Conservation (phyloP, 2,888 invertebrate species). For the Hecatera dysodea region DNA sequence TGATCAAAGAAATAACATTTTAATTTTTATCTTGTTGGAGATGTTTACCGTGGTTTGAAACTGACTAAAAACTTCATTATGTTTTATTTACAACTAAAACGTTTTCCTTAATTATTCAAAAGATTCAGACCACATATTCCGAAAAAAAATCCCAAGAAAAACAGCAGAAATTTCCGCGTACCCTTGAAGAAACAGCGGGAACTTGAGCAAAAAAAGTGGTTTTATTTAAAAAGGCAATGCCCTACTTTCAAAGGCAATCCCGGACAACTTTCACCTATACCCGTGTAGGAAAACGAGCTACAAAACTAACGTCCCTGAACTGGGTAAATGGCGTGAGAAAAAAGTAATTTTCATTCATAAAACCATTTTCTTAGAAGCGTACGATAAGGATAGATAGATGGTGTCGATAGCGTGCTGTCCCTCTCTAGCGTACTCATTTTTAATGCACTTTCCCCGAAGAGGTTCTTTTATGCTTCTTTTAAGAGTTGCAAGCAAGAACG, state of each 20-base stretch:
- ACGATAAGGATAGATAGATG: conserved; percentile 71
- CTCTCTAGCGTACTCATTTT: conserved; percentile 83
- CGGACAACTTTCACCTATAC: conserved; percentile 83
- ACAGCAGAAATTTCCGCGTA: conserved; percentile 6
- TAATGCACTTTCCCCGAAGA: conserved; percentile 88
- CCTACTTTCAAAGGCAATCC: conserved; percentile 70
- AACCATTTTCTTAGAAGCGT: conserved; percentile 86
- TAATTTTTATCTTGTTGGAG: background rate
- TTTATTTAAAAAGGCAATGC: conserved; percentile 56
- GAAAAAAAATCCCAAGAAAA: background rate
- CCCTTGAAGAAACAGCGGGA: conserved; percentile 18
- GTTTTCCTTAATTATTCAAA: background rate
- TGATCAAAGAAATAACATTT: background rate
- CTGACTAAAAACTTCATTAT: background rate
- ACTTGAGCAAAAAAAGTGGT: conserved; percentile 23
- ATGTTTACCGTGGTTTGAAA: background rate
- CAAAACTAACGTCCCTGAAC: conserved; percentile 84
- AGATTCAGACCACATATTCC: background rate
- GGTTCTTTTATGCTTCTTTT: conserved; percentile 84
- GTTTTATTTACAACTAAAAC: background rate
- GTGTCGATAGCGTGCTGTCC: conserved; percentile 71
- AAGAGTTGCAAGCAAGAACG: conserved; percentile 76
- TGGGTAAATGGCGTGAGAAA: conserved; percentile 87
- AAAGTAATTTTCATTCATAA: conserved; percentile 90
- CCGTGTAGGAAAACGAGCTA: conserved; percentile 75